Evolutionary conservation across 2,113 vertebrate species (phyloP).

Genomic region (Mirza zaza): DNA sequence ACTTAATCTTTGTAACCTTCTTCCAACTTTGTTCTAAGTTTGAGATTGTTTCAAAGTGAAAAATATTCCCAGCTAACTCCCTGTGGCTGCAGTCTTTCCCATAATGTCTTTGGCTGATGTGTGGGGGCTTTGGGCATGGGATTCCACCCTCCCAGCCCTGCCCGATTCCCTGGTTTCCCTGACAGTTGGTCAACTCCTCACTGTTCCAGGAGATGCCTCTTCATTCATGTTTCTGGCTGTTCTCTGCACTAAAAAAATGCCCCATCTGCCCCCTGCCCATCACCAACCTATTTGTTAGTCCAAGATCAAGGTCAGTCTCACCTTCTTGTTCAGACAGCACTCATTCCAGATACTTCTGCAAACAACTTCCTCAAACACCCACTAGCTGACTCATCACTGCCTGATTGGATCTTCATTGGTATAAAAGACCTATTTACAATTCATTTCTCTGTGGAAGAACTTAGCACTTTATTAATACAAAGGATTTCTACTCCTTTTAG

Average conservation of each 20-base stretch:
- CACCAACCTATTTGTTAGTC: background rate
- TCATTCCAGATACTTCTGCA: background rate
- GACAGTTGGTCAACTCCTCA: background rate
- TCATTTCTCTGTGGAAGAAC: background rate
- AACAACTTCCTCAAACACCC: background rate
- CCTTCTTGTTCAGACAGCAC: background rate
- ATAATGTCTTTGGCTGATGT: background rate
- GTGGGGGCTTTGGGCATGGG: background rate
- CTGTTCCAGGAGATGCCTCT: background rate
- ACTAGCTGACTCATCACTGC: background rate
- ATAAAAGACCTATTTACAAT: background rate
- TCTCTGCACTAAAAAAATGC: background rate
- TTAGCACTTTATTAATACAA: conserved; percentile 11
- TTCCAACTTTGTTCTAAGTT: background rate
- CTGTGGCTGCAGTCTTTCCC: background rate
- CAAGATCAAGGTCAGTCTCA: background rate
- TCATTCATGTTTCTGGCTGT: background rate
- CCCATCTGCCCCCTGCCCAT: background rate
- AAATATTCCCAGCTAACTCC: background rate
- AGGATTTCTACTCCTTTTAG: background rate
- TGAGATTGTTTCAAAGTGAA: background rate
- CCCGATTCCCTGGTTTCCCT: background rate
- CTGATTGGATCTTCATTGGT: background rate
- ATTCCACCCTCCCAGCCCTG: background rate
- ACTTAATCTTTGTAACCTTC: background rate